Conservation (phyloP, 23 tunicate genomes). For the Trididemnum nubilum region DNA sequence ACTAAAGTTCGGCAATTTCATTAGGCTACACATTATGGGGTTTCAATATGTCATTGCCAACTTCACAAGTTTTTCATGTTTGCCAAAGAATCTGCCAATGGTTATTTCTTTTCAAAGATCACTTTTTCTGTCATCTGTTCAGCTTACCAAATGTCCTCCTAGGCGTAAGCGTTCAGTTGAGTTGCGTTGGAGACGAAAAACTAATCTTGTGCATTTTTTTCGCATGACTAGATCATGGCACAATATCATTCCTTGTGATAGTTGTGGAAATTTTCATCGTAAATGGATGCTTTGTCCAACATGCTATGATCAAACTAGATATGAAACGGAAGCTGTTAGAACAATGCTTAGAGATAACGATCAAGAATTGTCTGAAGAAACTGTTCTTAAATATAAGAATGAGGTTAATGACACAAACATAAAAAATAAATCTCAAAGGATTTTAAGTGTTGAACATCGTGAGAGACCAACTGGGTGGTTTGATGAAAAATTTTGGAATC, state of each 20-base stretch:
- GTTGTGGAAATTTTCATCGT: slow-evolving; percentile 70
- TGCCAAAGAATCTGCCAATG: no score
- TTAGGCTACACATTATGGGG: no score
- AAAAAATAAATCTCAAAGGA: not conserved
- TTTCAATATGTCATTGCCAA: no score
- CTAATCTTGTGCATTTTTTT: slow-evolving; percentile 11
- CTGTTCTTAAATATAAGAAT: slow-evolving; percentile 75
- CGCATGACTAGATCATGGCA: slow-evolving; percentile 47
- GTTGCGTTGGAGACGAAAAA: slow-evolving; percentile 18
- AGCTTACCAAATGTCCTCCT: slow-evolving; percentile 35
- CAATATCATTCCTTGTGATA: slow-evolving; percentile 58
- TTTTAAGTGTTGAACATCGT: slow-evolving; percentile 33
- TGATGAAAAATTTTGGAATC: slow-evolving; percentile 65
- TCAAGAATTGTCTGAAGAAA: slow-evolving; percentile 49
- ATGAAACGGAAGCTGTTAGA: slow-evolving; percentile 70
- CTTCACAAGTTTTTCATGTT: no score
- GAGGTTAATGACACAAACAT: slow-evolving; percentile 40
- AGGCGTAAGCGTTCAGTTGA: slow-evolving; percentile 34
- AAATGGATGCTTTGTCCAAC: slow-evolving; percentile 77
- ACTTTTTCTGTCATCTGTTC: not conserved
- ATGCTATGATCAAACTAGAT: slow-evolving; percentile 92
- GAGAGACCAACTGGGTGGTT: slow-evolving; percentile 91
- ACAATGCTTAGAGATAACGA: slow-evolving; percentile 42
- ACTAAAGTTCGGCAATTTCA: no score
- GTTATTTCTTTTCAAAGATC: no score